phyloP scores from a whole-genome alignment of 2,797 vertebrate species.

The Apogon hyalosoma region DNA sequence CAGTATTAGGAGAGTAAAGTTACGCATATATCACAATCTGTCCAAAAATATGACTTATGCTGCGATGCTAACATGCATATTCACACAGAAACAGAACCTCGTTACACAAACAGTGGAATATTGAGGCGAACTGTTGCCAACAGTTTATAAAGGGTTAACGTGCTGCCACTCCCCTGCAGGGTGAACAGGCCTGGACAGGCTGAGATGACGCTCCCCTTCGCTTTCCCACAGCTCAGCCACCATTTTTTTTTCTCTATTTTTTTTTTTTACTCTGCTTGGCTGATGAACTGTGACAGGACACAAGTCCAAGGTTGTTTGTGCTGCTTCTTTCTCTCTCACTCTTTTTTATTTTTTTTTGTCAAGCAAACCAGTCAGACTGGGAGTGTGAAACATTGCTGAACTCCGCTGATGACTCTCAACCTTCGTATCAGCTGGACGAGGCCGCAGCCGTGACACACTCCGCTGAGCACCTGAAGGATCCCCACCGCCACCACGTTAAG shows the following conservation, averaged over 20 bases:
- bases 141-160: conserved; percentile 50
- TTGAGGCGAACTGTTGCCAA: too few species aligned
- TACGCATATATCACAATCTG: too few species aligned
- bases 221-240: conserved; percentile 69
- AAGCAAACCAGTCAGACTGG: conserved; percentile 42
- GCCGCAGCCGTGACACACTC: conserved; percentile 56
- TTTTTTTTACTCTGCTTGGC: conserved; percentile 68
- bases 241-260: too few species aligned
- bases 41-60: too few species aligned
- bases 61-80: too few species aligned
- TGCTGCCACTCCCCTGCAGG: conserved; percentile 69
- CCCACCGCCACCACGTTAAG: conserved; percentile 53
- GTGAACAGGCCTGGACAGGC: conserved; percentile 71
- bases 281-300: conserved; percentile 76
- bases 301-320: conserved; percentile 79
- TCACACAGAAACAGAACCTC: too few species aligned
- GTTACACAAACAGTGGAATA: too few species aligned
- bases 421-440: conserved; percentile 66
- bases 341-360: not conserved
- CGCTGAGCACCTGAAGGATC: conserved; percentile 74
- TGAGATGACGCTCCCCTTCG: conserved; percentile 62
- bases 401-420: conserved; percentile 67
- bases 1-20: too few species aligned
- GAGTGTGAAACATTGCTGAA: conserved; percentile 69
- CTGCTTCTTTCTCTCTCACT: conserved; percentile 11